Base-by-base conservation (phyloP, 1,140 invertebrate genomes). In the Platorchestia sp. region DNA sequence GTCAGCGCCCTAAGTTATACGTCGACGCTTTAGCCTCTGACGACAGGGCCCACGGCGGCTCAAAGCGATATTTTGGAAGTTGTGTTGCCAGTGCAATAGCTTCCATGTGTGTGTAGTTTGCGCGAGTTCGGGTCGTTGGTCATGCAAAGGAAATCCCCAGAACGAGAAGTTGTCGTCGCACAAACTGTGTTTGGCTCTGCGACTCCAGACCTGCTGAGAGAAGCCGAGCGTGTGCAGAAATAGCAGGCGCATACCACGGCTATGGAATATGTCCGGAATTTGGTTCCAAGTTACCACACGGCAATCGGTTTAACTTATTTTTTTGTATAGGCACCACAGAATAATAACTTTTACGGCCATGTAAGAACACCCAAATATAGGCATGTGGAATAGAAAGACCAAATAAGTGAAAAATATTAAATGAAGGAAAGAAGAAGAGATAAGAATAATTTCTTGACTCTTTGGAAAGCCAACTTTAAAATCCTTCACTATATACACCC, bases 81-180 rank as follows among this genome's bases (percentile, higher is more conserved):
- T 89, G 43, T 89, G 87, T 41, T 42, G 87, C 41, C 87, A 16
- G 87, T 42, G 87, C 43, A 42, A 89, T 44, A 42, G 87, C 87
- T 43, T 89, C 41, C 87, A 89, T 89, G n/a, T 89, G 87, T 89
- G n/a, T 89, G 87, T 89, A 89, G 87, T 89, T 89, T 42, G 87
- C 3, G 87, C 41, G 87, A 89, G 87, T 44, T 44, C 16, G 87
- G 41, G 41, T 89, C 87, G 87, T 44, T 89, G n/a, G 41, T 42
- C 87, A 89, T 89, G 87, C 87, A 89, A 89, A 89, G 87, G 87
- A 89, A 89, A 89, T 89, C 87, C 87, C 87, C 36, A 44, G 87
- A 89, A 89, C 42, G 3, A 89, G 87, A 89, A 89, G 87, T 89
- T 89, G 87, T 89, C 87, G 87, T 41, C 16, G 10, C 87, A 44